phyloP scores from a whole-genome alignment of 2,797 vertebrate species.

The Leucoraja ocellata region DNA sequence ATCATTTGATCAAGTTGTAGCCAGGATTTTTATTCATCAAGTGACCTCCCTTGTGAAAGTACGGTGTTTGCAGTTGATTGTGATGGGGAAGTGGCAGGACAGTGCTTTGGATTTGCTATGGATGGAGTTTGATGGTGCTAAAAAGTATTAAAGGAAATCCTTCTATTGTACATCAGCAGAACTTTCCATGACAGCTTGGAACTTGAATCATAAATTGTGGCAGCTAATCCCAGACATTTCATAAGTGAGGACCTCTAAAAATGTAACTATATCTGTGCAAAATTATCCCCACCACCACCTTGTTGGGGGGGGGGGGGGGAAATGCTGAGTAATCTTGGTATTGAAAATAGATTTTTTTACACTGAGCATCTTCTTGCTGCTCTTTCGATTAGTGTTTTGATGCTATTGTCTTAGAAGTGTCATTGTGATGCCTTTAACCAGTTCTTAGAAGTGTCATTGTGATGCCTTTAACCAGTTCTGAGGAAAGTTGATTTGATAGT shows the following conservation, averaged over 20 bases:
- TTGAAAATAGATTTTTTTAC: not conserved
- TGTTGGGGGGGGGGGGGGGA: not conserved
- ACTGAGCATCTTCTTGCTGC: not conserved
- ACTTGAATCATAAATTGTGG: constrained; percentile 6
- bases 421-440: not conserved
- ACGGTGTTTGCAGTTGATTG: not conserved
- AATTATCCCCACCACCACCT: not conserved
- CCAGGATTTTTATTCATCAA: not conserved
- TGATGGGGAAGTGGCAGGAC: no score
- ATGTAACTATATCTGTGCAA: not conserved
- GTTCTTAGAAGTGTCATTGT: not conserved
- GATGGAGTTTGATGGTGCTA: not conserved
- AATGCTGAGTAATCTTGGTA: not conserved
- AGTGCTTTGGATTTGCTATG: not conserved
- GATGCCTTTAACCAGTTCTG: not conserved
- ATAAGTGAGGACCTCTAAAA: not conserved
- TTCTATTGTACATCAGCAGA: not conserved
- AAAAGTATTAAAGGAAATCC: not conserved
- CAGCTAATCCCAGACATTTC: not conserved
- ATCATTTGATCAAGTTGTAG: not conserved
- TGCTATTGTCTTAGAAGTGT: not conserved
- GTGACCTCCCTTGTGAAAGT: not conserved
- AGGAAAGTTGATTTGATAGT: not conserved
- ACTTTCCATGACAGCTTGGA: not conserved
- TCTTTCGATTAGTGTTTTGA: not conserved